Evolutionary conservation across 2,888 invertebrate genomes (phyloP).

Genomic region (Leptinotarsa rubiginosa): DNA sequence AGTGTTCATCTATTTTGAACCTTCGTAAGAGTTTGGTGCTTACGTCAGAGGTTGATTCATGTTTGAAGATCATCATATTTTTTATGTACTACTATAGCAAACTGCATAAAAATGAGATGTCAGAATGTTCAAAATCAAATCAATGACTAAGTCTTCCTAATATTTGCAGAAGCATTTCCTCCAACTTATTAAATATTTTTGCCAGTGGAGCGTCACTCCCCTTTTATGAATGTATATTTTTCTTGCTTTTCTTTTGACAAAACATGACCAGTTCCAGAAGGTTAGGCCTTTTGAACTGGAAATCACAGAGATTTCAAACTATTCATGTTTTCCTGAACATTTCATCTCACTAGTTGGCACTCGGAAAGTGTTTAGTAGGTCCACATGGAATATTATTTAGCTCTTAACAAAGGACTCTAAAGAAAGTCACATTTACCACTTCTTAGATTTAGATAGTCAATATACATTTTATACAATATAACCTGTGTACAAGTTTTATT

Average conservation of each 20-base stretch:
- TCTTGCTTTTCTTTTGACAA: not conserved
- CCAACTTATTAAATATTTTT: not conserved
- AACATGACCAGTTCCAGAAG: slow-evolving; percentile 1
- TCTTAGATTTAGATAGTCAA: too few relatives aligned
- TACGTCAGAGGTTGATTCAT: too few relatives aligned
- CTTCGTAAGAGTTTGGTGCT: too few relatives aligned
- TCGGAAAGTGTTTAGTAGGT: slow-evolving; percentile 2
- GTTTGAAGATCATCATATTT: too few relatives aligned
- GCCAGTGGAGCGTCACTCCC: not conserved
- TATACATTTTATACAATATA: too few relatives aligned
- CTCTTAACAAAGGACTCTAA: too few relatives aligned
- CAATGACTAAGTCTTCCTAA: not conserved
- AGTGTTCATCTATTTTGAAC: too few relatives aligned
- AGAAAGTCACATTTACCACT: too few relatives aligned
- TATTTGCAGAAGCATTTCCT: not conserved
- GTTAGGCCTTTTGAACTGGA: not conserved
- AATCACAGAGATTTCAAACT: not conserved
- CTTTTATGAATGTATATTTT: not conserved
- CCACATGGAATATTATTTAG: not conserved
- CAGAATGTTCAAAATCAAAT: too few relatives aligned
- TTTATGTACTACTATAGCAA: too few relatives aligned
- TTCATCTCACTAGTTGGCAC: not conserved
- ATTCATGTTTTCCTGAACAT: not conserved
- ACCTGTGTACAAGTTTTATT: too few relatives aligned
- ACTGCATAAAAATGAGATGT: too few relatives aligned